Percentiles rank a stretch among this genome's conserved stretches.
These are phyloP conservation scores for Embidobia sp. DNA, from an alignment of 2,888 invertebrate genomes.

Conservation along the genomic window DNA sequence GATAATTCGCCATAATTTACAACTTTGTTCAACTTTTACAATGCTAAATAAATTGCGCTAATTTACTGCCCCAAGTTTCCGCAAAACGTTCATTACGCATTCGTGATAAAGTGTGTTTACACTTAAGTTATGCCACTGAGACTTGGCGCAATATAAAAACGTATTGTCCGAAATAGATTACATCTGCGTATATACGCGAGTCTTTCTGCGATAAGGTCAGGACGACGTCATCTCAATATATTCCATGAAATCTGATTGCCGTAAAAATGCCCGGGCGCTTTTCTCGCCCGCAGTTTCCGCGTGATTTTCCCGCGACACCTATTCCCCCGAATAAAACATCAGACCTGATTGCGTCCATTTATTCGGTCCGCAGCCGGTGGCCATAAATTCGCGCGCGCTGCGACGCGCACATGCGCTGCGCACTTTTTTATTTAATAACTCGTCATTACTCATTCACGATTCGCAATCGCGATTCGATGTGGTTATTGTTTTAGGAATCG, in stretches of 20 bases:
- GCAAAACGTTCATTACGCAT: slow-evolving; percentile 42
- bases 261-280: slow-evolving; percentile 54
- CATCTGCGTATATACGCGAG: slow-evolving; percentile 50
- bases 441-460: slow-evolving; percentile 30
- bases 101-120: slow-evolving; percentile 51
- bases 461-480: slow-evolving; percentile 7
- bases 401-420: slow-evolving; percentile 27
- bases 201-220: slow-evolving; percentile 45
- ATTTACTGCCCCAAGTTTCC: slow-evolving; percentile 50
- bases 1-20: slow-evolving; percentile 43
- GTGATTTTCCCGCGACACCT: slow-evolving; percentile 61
- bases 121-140: slow-evolving; percentile 39
- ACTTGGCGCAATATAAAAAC: slow-evolving; percentile 48
- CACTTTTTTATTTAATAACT: slow-evolving; percentile 48
- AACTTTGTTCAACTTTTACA: slow-evolving; percentile 28
- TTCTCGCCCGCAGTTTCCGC: no score
- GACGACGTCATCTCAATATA: slow-evolving; percentile 59
- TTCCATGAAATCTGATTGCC: slow-evolving; percentile 58
- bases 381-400: slow-evolving; percentile 35
- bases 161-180: slow-evolving; percentile 53
- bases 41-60: slow-evolving; percentile 47
- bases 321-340: slow-evolving; percentile 60
- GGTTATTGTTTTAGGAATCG: slow-evolving; percentile 31
- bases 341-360: slow-evolving; percentile 55
- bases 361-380: slow-evolving; percentile 30